A percentile compares a stretch with the other conserved stretches of the same genome.
Evolutionary conservation across 2,888 invertebrate genomes (phyloP).

Genomic region (Ochlodes sylvanus): DNA sequence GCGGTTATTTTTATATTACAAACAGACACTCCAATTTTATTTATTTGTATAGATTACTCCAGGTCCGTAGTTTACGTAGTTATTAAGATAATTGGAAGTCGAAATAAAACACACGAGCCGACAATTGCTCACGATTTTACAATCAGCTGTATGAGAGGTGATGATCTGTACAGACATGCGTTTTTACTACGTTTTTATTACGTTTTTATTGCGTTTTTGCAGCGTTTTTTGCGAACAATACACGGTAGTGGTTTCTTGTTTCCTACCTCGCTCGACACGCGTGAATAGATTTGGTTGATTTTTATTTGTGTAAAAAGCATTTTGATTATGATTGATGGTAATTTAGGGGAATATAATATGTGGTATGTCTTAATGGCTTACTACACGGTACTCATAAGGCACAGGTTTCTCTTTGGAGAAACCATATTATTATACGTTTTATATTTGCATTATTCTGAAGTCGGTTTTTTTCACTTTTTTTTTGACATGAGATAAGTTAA

Average conservation of each 20-base stretch:
- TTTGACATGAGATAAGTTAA: no score
- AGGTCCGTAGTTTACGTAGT: constrained; percentile 20
- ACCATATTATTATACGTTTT: no score
- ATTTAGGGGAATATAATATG: background rate
- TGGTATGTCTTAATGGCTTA: background rate
- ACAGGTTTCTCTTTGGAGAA: no score
- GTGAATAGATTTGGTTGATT: constrained; percentile 40
- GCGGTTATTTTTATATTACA: no score
- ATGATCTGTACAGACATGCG: constrained; percentile 46
- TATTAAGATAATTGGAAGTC: constrained; percentile 33
- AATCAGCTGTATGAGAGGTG: constrained; percentile 56
- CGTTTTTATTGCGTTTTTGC: constrained; percentile 38
- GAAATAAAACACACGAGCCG: constrained; percentile 28
- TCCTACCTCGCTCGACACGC: constrained; percentile 42
- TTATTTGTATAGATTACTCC: no score
- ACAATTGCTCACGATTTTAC: constrained; percentile 51
- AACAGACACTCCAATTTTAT: no score
- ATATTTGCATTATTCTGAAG: no score
- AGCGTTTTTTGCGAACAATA: background rate
- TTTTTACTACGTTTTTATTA: constrained; percentile 21
- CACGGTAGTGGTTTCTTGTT: constrained; percentile 48
- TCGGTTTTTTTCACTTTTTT: no score
- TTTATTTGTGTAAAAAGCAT: constrained; percentile 8
- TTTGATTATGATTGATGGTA: constrained; percentile 21
- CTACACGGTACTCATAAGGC: no score